These are phyloP conservation scores for Myopa tessellatipennis DNA, from an alignment of 2,888 invertebrate genomes.

Conservation along the genomic window DNA sequence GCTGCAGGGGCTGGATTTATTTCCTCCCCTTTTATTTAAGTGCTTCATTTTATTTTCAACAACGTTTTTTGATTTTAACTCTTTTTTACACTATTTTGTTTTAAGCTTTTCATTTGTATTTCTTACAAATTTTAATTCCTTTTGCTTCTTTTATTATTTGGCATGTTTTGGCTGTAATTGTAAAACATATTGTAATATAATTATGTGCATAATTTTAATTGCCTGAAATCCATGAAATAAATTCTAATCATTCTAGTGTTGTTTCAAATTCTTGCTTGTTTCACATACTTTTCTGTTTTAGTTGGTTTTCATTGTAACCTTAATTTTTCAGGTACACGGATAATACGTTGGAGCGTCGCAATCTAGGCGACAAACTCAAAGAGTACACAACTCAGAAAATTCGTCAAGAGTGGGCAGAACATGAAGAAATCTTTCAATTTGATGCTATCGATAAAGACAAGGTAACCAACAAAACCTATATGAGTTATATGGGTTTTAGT, in stretches of 20 bases:
- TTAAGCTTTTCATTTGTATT: not conserved
- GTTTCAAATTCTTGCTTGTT: no score
- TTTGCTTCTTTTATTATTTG: not conserved
- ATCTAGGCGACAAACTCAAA: conserved; percentile 60
- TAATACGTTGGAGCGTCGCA: conserved; percentile 65
- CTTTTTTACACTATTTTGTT: not conserved
- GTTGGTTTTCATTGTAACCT: not conserved
- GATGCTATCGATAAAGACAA: conserved; percentile 56
- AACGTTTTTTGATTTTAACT: not conserved
- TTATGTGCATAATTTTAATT: no score
- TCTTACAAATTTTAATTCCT: not conserved
- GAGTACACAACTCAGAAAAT: conserved; percentile 68
- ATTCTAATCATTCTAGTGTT: no score
- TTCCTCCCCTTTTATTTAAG: conserved; percentile 8
- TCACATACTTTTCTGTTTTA: no score
- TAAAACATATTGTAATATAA: not conserved
- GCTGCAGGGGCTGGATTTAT: not conserved
- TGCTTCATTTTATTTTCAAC: not conserved
- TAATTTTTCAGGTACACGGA: conserved; percentile 71
- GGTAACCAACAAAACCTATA: conserved; percentile 42
- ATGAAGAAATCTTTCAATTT: conserved; percentile 66
- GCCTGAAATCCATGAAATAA: no score
- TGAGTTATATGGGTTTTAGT: no score
- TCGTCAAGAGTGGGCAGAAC: conserved; percentile 68
- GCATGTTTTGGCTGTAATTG: not conserved